Evolutionary conservation across 2,113 vertebrate species (phyloP), one percentile per base, ranked within the genome.

Genomic region (Gopherus flavomarginatus): DNA sequence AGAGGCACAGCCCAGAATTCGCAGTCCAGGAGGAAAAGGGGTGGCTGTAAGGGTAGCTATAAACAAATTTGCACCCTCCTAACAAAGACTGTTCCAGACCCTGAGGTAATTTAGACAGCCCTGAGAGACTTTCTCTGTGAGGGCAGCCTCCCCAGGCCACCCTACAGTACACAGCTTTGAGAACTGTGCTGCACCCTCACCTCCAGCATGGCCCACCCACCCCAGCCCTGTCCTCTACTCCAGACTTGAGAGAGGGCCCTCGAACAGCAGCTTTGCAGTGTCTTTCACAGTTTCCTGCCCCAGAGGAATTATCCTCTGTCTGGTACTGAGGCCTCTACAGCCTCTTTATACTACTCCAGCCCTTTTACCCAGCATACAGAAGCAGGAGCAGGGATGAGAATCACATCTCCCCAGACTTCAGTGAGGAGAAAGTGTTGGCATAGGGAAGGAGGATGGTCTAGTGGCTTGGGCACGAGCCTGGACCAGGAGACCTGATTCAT

Each of bases 221-320:
- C 21, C 72, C 5, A 21, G 65, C 72, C 44, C 8, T 44, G 65
- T 17, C 21, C 19, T 57, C 52, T 81, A 44, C 5, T 4, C 16
- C 38, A 56, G 9, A 16, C 22, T 89, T 77, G 65, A 3, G 14
- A 0, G 31, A 35, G 59, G 4, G 24, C 0, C 0, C 49, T 69
- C 78, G 57, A 17, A 78, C 80, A 26, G 52, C 47, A 54, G 0
- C 19, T 7, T 0, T 12, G n/a, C 26, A 0, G 4, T 5, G 27
- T 14, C 11, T 92, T 87, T 75, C 44, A 3, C 22, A 59, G 19
- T 10, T 10, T 5, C 17, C 53, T 62, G n/a, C 29, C 31, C 13
- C 31, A 35, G 29, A 84, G 19, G 22, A 69, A 78, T 62, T 62
- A 14, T 62, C 59, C 31, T 16, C 29, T 79, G 1, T 62, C 2